phyloP scores from a whole-genome alignment of 2,888 invertebrate species.

The Hyppa rectilinea region DNA sequence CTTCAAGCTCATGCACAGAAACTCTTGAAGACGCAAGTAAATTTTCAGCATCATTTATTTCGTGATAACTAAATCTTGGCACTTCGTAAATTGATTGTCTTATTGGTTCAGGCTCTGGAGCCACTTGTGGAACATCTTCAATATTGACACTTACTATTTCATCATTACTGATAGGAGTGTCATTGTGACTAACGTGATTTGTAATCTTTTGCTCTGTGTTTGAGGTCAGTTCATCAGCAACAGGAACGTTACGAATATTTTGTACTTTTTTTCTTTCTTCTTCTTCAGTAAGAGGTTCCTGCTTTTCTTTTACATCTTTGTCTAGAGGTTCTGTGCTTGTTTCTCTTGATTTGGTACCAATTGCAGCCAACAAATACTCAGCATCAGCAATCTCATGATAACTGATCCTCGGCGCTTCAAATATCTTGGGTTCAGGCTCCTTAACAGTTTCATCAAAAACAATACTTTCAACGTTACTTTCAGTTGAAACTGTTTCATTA shows the following conservation, averaged over 20 bases:
- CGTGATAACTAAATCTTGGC: slow-evolving; percentile 75
- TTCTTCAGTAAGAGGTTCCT: not conserved
- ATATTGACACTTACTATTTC: slow-evolving; percentile 8
- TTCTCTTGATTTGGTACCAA: slow-evolving; percentile 62
- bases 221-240: not conserved
- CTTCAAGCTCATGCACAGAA: slow-evolving; percentile 30
- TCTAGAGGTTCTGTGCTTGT: slow-evolving; percentile 54
- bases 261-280: slow-evolving; percentile 6
- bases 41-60: slow-evolving; percentile 77
- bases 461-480: not conserved
- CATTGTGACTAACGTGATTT: slow-evolving; percentile 27
- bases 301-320: slow-evolving; percentile 23
- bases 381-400: slow-evolving; percentile 74
- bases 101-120: slow-evolving; percentile 33
- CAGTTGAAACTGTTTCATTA: slow-evolving; percentile 4
- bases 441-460: not conserved
- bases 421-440: slow-evolving; percentile 34
- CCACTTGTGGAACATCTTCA: slow-evolving; percentile 24
- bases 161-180: slow-evolving; percentile 40
- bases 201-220: slow-evolving; percentile 5
- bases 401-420: slow-evolving; percentile 55
- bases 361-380: slow-evolving; percentile 69
- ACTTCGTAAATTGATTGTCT: slow-evolving; percentile 67
- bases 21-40: slow-evolving; percentile 63
- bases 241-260: not conserved